Percentiles rank a stretch among this genome's conserved stretches.
phyloP scores from a whole-genome alignment of 2,888 invertebrate genomes.

The Rutpela maculata region DNA sequence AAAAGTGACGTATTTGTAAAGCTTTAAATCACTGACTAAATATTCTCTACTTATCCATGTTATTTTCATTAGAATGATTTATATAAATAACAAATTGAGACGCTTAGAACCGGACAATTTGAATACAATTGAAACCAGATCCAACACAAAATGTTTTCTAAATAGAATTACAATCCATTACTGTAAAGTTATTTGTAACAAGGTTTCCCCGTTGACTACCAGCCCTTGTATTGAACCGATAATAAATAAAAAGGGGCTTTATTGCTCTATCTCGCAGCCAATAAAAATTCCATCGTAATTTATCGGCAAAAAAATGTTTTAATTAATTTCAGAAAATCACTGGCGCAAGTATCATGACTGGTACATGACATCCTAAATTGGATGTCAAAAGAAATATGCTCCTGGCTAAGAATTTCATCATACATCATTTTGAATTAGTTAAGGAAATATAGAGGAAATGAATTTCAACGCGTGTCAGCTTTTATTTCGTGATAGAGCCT shows the following conservation, averaged over 20 bases:
- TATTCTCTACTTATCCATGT: too few species aligned
- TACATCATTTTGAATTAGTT: slow-evolving; percentile 14
- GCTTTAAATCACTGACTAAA: too few species aligned
- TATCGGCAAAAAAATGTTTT: slow-evolving; percentile 20
- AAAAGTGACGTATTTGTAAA: too few species aligned
- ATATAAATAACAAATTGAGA: background rate
- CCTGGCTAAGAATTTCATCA: background rate
- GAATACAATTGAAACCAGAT: background rate
- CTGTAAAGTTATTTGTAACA: slow-evolving; percentile 4
- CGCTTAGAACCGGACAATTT: background rate
- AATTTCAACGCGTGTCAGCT: slow-evolving; percentile 19
- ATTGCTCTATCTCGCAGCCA: slow-evolving; percentile 20
- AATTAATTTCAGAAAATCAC: slow-evolving; percentile 23
- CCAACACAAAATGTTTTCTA: background rate
- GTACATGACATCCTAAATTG: slow-evolving; percentile 16
- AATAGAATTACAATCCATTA: background rate
- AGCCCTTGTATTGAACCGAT: slow-evolving; percentile 5
- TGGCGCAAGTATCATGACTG: background rate
- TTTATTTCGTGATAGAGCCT: slow-evolving; percentile 12
- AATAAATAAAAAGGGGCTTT: slow-evolving; percentile 30
- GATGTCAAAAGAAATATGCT: slow-evolving; percentile 18
- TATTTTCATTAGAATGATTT: too few species aligned
- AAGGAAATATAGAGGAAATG: slow-evolving; percentile 8
- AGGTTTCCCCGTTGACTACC: background rate
- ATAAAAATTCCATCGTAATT: slow-evolving; percentile 23